These are phyloP conservation scores for Eupeodes luniger DNA, from an alignment of 2,888 invertebrate genomes.

Conservation along the genomic window DNA sequence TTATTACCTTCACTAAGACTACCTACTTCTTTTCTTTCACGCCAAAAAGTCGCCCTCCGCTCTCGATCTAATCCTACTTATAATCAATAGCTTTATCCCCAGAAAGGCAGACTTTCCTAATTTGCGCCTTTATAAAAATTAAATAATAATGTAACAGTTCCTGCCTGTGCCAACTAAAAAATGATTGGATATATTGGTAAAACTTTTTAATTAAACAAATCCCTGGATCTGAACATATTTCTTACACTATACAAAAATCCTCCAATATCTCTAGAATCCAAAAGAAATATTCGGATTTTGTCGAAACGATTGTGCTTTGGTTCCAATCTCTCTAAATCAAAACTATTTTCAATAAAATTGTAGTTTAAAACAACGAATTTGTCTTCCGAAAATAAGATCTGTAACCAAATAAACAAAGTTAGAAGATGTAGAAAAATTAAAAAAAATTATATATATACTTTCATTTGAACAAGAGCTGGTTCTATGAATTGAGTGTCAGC, in stretches of 20 bases:
- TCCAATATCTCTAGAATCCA: constrained; percentile 47
- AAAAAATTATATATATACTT: constrained; percentile 12
- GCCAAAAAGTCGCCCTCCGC: no score
- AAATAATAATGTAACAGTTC: no score
- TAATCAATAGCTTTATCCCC: no score
- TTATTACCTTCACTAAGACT: no score
- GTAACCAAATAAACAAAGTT: background rate
- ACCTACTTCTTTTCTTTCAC: no score
- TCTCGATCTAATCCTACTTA: no score
- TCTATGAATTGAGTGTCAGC: constrained; percentile 5
- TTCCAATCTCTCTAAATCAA: constrained; percentile 42
- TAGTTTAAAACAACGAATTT: constrained; percentile 37
- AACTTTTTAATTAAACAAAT: no score
- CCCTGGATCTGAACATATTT: no score
- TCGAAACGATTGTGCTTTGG: constrained; percentile 25
- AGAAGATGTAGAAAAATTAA: background rate
- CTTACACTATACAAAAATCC: constrained; percentile 42
- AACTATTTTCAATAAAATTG: constrained; percentile 38
- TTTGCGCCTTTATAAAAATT: no score
- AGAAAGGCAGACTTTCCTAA: no score
- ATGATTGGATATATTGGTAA: no score
- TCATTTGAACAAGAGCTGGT: constrained; percentile 35
- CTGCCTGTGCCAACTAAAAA: no score
- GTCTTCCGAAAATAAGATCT: constrained; percentile 41
- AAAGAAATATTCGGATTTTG: constrained; percentile 25